A percentile compares a stretch with the other conserved stretches of the same genome.
These are phyloP conservation scores for Macaria liturata DNA, from an alignment of 2,888 invertebrate genomes.

Conservation along the genomic window DNA sequence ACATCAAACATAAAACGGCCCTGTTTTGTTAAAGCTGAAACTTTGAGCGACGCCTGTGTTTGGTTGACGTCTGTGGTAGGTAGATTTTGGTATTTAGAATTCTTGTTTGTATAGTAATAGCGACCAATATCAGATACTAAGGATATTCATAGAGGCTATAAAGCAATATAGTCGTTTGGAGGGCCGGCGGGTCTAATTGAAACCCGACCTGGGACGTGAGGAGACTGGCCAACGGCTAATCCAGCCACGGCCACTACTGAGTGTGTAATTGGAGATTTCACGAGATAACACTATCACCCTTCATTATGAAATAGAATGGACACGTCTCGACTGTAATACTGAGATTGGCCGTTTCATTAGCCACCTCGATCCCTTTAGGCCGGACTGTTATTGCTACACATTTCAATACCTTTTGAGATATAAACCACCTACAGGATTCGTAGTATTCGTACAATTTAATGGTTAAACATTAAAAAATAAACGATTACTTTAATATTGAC, in stretches of 20 bases:
- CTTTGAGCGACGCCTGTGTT: conserved; percentile 8
- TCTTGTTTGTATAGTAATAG: conserved; percentile 33
- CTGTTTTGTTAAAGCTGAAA: conserved; percentile 3
- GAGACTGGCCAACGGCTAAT: conserved; percentile 74
- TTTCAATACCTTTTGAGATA: background rate
- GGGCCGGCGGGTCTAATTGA: conserved; percentile 67
- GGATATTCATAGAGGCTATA: conserved; percentile 62
- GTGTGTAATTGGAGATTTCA: conserved; percentile 77
- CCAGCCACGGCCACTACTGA: conserved; percentile 40
- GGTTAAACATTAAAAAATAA: too few species aligned
- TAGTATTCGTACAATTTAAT: too few species aligned
- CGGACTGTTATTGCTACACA: conserved; percentile 11
- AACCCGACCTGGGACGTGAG: conserved; percentile 72
- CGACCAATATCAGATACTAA: conserved; percentile 12
- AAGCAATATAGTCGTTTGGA: conserved; percentile 67
- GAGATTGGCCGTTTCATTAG: conserved; percentile 15
- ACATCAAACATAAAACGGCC: conserved; percentile 27
- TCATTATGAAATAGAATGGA: conserved; percentile 61
- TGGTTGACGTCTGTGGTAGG: conserved; percentile 17
- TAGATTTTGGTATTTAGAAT: conserved; percentile 16
- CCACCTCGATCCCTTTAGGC: conserved; percentile 10
- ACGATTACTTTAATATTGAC: too few species aligned
- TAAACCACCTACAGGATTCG: too few species aligned
- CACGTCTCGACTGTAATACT: conserved; percentile 36
- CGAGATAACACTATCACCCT: conserved; percentile 76